Conservation (phyloP, 1,140 invertebrate species). For the Zaprionus kolodkinae region DNA sequence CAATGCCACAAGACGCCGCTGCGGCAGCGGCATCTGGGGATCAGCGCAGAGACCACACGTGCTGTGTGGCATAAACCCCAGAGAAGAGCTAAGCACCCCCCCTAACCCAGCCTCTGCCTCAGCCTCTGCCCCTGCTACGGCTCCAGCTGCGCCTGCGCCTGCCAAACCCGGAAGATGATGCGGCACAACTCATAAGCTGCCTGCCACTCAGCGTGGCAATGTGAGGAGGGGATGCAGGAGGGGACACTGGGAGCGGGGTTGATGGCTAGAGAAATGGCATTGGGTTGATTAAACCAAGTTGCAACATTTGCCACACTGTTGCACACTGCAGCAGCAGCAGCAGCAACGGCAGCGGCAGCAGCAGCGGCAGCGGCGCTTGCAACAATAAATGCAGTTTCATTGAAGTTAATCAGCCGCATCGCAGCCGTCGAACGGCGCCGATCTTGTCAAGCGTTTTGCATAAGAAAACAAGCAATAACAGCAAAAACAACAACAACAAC, state of each 20-base stretch:
- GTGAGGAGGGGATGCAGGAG: neutral
- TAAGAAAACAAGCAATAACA: conserved; percentile 21
- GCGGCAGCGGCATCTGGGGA: neutral
- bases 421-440: conserved; percentile 37
- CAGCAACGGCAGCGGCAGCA: neutral
- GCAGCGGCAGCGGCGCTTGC: conserved; percentile 11
- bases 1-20: conserved; percentile 6
- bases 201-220: neutral
- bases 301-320: conserved; percentile 40
- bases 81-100: neutral
- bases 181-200: conserved; percentile 35
- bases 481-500: conserved; percentile 28
- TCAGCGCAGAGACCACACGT: conserved; percentile 65
- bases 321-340: neutral
- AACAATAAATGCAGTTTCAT: conserved; percentile 81
- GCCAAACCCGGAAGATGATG: conserved; percentile 75
- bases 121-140: neutral
- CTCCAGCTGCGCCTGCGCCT: conserved; percentile 3
- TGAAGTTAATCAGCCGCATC: conserved; percentile 75
- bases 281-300: conserved; percentile 71
- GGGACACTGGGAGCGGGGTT: neutral
- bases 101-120: neutral
- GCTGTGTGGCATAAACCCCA: conserved; percentile 36
- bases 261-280: conserved; percentile 46
- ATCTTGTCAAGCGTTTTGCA: conserved; percentile 43